phyloP scores from a whole-genome alignment of 2,113 vertebrate species.

The Hyaena hyaena region DNA sequence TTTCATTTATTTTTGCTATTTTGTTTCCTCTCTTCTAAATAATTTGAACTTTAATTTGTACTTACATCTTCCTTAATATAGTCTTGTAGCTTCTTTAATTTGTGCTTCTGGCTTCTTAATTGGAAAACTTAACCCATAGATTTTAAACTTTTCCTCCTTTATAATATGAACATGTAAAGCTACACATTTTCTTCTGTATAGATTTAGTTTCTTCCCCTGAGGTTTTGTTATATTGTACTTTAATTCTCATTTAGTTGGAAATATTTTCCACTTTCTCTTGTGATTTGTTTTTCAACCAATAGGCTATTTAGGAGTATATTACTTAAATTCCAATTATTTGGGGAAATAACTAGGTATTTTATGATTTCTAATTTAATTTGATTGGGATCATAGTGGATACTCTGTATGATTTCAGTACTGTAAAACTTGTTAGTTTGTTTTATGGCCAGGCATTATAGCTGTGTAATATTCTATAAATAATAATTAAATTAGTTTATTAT shows the following conservation, averaged over 20 bases:
- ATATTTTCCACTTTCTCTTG: neutral
- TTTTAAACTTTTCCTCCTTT: neutral
- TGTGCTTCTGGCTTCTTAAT: neutral
- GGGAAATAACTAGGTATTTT: neutral
- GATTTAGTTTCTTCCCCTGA: neutral
- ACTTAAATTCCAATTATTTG: neutral
- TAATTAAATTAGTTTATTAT: neutral
- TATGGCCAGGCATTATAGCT: neutral
- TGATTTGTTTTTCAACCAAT: constrained; percentile 10
- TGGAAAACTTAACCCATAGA: neutral
- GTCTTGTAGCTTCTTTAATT: neutral
- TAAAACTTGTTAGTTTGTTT: neutral
- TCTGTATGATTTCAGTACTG: neutral
- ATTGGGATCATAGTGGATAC: neutral
- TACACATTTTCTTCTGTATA: neutral
- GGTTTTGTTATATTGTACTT: neutral
- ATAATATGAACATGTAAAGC: neutral
- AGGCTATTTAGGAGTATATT: neutral
- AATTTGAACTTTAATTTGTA: neutral
- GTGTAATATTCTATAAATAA: neutral
- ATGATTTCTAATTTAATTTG: neutral
- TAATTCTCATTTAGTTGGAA: neutral
- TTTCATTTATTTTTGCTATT: neutral
- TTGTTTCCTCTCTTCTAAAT: neutral
- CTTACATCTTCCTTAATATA: neutral